phyloP scores from a whole-genome alignment of 2,888 invertebrate species.

The Meloe dianella region DNA sequence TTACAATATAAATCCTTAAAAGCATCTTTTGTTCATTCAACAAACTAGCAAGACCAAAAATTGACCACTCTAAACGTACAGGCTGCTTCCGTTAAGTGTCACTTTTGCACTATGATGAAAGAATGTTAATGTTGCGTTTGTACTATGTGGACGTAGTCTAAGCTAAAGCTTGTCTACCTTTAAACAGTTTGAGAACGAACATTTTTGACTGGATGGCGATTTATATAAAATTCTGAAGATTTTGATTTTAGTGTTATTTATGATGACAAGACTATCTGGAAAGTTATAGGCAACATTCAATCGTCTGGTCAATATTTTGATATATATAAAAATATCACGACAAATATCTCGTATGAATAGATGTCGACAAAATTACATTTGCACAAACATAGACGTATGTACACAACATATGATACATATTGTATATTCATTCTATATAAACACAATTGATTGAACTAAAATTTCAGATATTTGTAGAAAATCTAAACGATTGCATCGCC shows the following conservation, averaged over 20 bases:
- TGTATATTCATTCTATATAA: background rate
- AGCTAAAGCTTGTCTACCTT: too few relatives aligned
- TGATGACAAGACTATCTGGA: background rate
- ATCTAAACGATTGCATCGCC: background rate
- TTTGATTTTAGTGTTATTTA: background rate
- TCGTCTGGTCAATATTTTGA: background rate
- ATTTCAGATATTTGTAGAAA: background rate
- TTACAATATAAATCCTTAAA: background rate
- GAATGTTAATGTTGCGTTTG: too few relatives aligned
- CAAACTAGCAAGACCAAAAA: background rate
- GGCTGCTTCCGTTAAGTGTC: too few relatives aligned
- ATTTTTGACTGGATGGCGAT: too few relatives aligned
- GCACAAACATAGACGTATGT: background rate
- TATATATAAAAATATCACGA: background rate
- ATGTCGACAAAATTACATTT: background rate
- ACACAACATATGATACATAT: background rate
- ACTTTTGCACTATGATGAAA: too few relatives aligned
- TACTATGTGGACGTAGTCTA: too few relatives aligned
- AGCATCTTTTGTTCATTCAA: background rate
- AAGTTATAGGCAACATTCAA: constrained; percentile 2
- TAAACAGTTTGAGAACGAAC: too few relatives aligned
- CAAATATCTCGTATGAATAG: background rate
- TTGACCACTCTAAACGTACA: background rate
- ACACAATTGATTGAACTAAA: background rate
- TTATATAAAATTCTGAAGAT: background rate